phyloP scores from a whole-genome alignment of 2,888 invertebrate species.

The Dryobotodes eremita region DNA sequence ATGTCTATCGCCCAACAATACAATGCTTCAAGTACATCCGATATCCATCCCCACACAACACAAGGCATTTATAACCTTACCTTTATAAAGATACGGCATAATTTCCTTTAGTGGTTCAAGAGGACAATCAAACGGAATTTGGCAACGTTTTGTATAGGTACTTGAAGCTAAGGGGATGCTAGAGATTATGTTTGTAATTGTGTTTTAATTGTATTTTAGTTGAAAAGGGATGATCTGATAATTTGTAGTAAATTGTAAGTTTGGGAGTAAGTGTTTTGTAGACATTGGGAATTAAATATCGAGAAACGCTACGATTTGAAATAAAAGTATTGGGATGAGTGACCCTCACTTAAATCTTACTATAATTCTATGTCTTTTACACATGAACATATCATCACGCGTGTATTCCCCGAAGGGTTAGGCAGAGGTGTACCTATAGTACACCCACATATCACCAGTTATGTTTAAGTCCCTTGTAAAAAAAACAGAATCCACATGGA shows the following conservation, averaged over 20 bases:
- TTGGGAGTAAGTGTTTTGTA: slow-evolving; percentile 17
- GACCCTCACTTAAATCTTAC: not conserved
- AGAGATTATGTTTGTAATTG: slow-evolving; percentile 87
- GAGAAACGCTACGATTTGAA: not conserved
- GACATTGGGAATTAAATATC: not conserved
- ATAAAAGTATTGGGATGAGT: not conserved
- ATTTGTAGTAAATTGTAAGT: slow-evolving; percentile 54
- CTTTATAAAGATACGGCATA: slow-evolving; percentile 54
- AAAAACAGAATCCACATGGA: not conserved
- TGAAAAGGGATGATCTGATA: slow-evolving; percentile 72
- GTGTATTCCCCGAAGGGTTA: not conserved
- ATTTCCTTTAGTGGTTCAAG: slow-evolving; percentile 57
- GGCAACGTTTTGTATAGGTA: slow-evolving; percentile 80
- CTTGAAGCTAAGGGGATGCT: slow-evolving; percentile 84
- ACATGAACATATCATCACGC: not conserved
- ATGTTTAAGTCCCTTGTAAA: not conserved
- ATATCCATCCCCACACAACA: slow-evolving; percentile 70
- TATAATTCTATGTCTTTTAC: not conserved
- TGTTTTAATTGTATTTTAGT: slow-evolving; percentile 81
- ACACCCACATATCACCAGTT: not conserved
- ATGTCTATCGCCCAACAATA: slow-evolving; percentile 84
- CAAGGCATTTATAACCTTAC: slow-evolving; percentile 61
- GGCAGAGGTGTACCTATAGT: not conserved
- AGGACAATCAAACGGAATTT: slow-evolving; percentile 55
- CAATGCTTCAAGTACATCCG: slow-evolving; percentile 80